A percentile compares a stretch with the other conserved stretches of the same genome.
Evolutionary conservation across 2,888 invertebrate genomes (phyloP).

Genomic region (Phalangium opilio): DNA sequence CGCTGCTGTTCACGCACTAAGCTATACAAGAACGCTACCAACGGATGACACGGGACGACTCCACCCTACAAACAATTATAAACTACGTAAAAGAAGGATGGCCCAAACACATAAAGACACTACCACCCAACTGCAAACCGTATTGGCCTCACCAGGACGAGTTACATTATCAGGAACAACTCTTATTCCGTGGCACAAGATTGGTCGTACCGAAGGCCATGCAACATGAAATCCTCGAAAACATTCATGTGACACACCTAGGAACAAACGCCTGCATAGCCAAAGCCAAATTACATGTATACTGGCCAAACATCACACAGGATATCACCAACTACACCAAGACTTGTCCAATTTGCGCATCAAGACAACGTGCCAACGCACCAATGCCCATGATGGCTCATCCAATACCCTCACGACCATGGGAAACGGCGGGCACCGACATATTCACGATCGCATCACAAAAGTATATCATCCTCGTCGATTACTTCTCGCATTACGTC

Average conservation of each 20-base stretch:
- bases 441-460: too few relatives aligned
- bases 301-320: constrained; percentile 2
- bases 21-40: not conserved
- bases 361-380: too few relatives aligned
- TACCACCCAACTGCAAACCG: not conserved
- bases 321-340: not conserved
- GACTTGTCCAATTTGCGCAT: too few relatives aligned
- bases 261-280: constrained; percentile 4
- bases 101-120: not conserved
- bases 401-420: too few relatives aligned
- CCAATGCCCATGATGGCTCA: too few relatives aligned
- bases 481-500: too few relatives aligned
- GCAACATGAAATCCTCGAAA: constrained; percentile 1
- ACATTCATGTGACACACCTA: constrained; percentile 1
- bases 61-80: constrained; percentile 1
- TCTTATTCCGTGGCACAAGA: constrained; percentile 4
- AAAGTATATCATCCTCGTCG: too few relatives aligned
- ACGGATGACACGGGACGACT: not conserved
- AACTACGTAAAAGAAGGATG: constrained; percentile 2
- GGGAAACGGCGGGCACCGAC: too few relatives aligned
- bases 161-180: constrained; percentile 1
- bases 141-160: constrained; percentile 5
- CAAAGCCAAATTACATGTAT: constrained; percentile 4
- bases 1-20: not conserved
- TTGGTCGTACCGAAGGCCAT: not conserved